A percentile compares a stretch with the other conserved stretches of the same genome.
Conservation (phyloP, 2,113 vertebrate species). For the Tupaia tana region DNA sequence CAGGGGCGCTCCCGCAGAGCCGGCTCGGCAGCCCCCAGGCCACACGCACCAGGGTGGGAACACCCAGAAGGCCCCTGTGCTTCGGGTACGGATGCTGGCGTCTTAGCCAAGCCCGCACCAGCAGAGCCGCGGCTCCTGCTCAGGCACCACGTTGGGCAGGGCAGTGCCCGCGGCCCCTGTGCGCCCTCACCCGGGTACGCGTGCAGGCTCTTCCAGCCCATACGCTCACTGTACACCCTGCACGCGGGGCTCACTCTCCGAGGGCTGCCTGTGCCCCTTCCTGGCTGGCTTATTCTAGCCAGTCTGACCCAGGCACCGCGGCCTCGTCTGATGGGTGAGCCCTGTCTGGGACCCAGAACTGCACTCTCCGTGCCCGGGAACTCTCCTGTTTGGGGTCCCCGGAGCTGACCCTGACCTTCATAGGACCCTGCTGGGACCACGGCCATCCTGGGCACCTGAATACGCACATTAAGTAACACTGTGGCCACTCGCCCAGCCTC, state of each 20-base stretch:
- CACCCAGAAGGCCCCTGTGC: not conserved
- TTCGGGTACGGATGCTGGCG: accelerated
- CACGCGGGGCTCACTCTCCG: accelerated
- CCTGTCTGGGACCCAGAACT: accelerated
- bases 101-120: not conserved
- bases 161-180: too few species aligned
- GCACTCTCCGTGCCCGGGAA: not conserved
- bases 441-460: too few species aligned
- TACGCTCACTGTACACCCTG: not conserved
- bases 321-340: not conserved
- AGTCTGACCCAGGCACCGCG: accelerated
- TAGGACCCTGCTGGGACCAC: not conserved
- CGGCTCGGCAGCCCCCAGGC: too few species aligned
- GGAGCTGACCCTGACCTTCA: not conserved
- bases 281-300: not conserved
- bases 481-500: too few species aligned
- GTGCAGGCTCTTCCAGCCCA: too few species aligned
- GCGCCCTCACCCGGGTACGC: not conserved
- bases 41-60: not conserved
- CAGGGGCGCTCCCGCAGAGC: not conserved
- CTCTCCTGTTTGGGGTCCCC: too few species aligned
- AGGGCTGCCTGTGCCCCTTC: not conserved
- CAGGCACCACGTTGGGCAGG: too few species aligned
- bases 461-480: too few species aligned
- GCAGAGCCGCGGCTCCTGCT: not conserved